Evolutionary conservation across 1,140 invertebrate genomes (phyloP), one percentile per base, ranked within the genome.

Genomic region (Anastrepha obliqua): DNA sequence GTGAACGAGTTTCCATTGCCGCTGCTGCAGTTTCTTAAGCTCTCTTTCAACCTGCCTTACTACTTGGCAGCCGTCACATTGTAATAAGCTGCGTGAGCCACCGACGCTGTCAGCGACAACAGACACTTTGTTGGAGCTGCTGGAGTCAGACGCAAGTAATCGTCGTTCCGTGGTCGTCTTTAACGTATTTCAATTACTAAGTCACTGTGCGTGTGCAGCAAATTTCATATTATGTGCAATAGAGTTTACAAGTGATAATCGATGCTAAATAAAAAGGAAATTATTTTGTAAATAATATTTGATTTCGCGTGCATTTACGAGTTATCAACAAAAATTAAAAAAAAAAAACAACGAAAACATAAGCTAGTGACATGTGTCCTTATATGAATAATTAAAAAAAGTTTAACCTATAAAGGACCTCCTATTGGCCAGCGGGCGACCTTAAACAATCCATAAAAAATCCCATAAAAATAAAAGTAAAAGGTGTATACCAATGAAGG

Each of bases 91-190:
- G 74, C 74, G 47, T 81, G 47, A 81, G 74, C 47, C 74, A 81
- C 47, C 20, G 8, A 47, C 47, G 47, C 55, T 55, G 74, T 55
- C 47, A 81, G 85, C 85, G 44, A 86, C 88, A 87, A 51, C 51
- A 89, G 89, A 90, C 91, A 92, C 90, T 92, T 91, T 87, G 89
- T 81, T 91, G 90, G 89, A 92, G 89, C 90, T 90, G 89, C 89
- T 92, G 89, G 88, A 91, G 89, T 89, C 87, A 91, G 90, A 92
- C 91, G 89, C 89, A 92, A 91, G 91, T 89, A 67, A 87, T 67
- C 64, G 59, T 87, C 58, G 85, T 59, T 86, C 58, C 55, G 85
- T 86, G 42, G 59, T 62, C 20, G 29, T 86, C 58, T 86, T 86
- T 44, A 39, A 13, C 67, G 67, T 74, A 44, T n/a, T 81, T 55